Percentiles rank a stretch among this genome's conserved stretches.
Conservation (phyloP, 1,140 invertebrate genomes). For the Drosophila subobscura region DNA sequence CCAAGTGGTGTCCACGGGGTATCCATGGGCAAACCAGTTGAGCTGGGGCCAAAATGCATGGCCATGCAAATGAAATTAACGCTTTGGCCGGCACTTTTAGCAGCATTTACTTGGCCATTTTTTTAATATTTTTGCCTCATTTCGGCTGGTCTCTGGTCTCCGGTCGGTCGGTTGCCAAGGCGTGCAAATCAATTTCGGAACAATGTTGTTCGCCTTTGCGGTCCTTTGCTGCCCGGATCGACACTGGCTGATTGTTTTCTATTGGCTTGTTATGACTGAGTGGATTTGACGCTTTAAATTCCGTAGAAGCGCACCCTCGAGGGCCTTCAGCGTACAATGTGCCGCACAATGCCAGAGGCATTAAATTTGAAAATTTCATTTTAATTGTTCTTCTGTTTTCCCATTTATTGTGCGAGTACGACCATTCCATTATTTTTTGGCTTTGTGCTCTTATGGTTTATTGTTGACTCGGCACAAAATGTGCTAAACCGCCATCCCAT, state of each 20-base stretch:
- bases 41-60: constrained; percentile 39
- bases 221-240: constrained; percentile 31
- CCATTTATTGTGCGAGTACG: constrained; percentile 22
- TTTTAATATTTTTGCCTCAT: constrained; percentile 2
- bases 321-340: constrained; percentile 1
- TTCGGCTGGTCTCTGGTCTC: neutral
- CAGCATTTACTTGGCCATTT: constrained; percentile 70
- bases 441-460: constrained; percentile 38
- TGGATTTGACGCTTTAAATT: constrained; percentile 79
- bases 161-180: constrained; percentile 29
- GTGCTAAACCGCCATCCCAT: constrained; percentile 59
- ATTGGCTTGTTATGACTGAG: constrained; percentile 70
- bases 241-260: constrained; percentile 37
- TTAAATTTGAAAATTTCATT: constrained; percentile 72
- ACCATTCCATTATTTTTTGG: constrained; percentile 17
- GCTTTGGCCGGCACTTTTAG: constrained; percentile 72
- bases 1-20: constrained; percentile 12
- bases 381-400: constrained; percentile 72
- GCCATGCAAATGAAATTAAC: constrained; percentile 76
- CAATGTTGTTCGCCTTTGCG: constrained; percentile 27
- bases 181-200: constrained; percentile 69
- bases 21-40: constrained; percentile 41
- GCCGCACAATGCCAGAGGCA: constrained; percentile 28
- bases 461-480: constrained; percentile 67
- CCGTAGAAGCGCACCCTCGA: constrained; percentile 56